These are phyloP conservation scores for Drosophila melanica DNA, from an alignment of 1,140 invertebrate species.

Conservation along the genomic window DNA sequence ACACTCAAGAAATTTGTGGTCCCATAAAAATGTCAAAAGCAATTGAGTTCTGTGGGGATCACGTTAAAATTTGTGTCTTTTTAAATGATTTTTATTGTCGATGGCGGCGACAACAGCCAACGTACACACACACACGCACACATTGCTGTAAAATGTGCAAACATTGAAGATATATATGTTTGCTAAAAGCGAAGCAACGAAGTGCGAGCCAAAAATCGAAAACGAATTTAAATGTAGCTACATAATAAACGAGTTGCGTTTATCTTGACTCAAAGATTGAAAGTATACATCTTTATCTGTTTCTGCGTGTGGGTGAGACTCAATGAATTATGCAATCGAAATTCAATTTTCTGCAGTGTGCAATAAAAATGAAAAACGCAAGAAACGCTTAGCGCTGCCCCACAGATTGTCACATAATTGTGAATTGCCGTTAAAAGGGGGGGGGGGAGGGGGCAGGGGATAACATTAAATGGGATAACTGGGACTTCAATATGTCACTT, in stretches of 20 bases:
- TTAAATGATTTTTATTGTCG: slow-evolving; percentile 78
- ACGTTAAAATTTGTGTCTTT: slow-evolving; percentile 74
- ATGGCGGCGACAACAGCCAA: slow-evolving; percentile 52
- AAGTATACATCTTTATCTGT: neutral
- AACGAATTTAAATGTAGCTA: slow-evolving; percentile 79
- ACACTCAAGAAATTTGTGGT: slow-evolving; percentile 18
- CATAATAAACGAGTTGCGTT: slow-evolving; percentile 69
- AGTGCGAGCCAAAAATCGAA: slow-evolving; percentile 64
- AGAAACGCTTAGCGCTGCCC: slow-evolving; percentile 37
- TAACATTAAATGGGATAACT: slow-evolving; percentile 31
- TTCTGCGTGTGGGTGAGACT: slow-evolving; percentile 14
- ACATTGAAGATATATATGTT: slow-evolving; percentile 73
- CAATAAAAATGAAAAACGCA: slow-evolving; percentile 44
- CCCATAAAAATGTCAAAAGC: slow-evolving; percentile 62
- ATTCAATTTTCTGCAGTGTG: slow-evolving; percentile 53
- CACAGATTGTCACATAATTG: slow-evolving; percentile 73
- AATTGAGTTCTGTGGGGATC: slow-evolving; percentile 41
- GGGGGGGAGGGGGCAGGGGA: neutral
- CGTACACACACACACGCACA: slow-evolving; percentile 16
- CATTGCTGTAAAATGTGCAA: slow-evolving; percentile 32
- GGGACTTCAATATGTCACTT: slow-evolving; percentile 68
- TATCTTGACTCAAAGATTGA: slow-evolving; percentile 27
- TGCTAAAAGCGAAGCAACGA: slow-evolving; percentile 21
- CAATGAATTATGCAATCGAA: slow-evolving; percentile 78
- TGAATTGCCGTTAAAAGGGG: slow-evolving; percentile 33